Percentiles rank a stretch among this genome's conserved stretches.
Conservation (phyloP, 2,888 invertebrate species). For the Gryllus longicercus region DNA sequence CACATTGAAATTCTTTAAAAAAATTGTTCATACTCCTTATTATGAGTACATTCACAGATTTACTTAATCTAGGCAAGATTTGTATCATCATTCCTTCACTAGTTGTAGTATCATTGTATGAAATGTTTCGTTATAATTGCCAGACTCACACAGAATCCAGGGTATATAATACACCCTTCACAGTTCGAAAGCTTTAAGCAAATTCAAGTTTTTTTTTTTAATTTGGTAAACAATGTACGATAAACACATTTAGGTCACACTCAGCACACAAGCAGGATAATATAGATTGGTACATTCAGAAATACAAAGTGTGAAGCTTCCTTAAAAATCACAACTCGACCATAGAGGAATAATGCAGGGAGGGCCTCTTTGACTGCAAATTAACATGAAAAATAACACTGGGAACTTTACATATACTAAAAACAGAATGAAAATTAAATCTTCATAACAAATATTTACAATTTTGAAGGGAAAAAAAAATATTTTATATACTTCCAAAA, state of each 20-base stretch:
- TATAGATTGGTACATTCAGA: neutral
- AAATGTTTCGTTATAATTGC: constrained; percentile 8
- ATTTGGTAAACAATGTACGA: constrained; percentile 1
- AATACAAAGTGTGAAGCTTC: neutral
- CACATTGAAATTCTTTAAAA: constrained; percentile 20
- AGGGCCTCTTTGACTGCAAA: constrained; percentile 17
- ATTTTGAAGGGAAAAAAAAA: constrained; percentile 17
- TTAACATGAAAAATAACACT: constrained; percentile 26
- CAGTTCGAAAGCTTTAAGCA: neutral
- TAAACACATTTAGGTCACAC: constrained; percentile 7
- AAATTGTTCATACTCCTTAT: constrained; percentile 17
- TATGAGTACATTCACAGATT: constrained; percentile 17
- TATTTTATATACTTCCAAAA: neutral
- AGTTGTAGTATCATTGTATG: neutral
- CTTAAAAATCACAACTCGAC: constrained; percentile 4
- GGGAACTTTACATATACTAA: constrained; percentile 20
- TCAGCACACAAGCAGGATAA: constrained; percentile 8
- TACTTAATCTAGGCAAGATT: constrained; percentile 17
- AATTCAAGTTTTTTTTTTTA: neutral
- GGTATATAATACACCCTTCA: neutral
- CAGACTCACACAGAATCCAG: neutral
- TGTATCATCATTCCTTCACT: constrained; percentile 11
- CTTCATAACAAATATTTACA: constrained; percentile 27
- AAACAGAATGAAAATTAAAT: constrained; percentile 12
- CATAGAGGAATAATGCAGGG: neutral